Evolutionary conservation across 1,140 invertebrate species (phyloP), one percentile per base, ranked within the genome.

Genomic region (Cotesia typhae): DNA sequence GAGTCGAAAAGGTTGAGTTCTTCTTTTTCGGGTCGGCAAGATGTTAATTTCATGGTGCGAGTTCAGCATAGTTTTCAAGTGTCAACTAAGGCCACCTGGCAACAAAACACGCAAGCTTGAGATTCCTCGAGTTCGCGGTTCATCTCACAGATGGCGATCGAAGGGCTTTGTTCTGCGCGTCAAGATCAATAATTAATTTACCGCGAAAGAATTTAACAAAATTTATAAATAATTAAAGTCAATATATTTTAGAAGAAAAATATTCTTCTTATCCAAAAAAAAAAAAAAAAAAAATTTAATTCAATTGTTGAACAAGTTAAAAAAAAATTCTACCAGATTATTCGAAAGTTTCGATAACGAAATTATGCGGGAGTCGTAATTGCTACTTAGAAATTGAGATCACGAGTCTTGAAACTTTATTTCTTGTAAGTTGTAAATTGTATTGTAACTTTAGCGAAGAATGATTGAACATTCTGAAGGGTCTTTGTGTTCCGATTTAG

Each of bases 311-410:
- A 10, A 10, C 9, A 52, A 52, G 9, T 52, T 52, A 14, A n/a
- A 57, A 57, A 20, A 20, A n/a, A 57, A 12, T 57, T 57, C 41
- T 47, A 47, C 10, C 10, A 10, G 10, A 47, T 47, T 47, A 47
- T 47, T 47, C 35, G 47, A 71, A 71, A 71, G 47, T 71, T 71
- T 71, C 51, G n/a, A 47, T 38, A 71, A 71, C 41, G 10, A 47
- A 10, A 47, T 47, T 63, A 65, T 53, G 57, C 28, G 6, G 10
- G 5, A 47, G 10, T 9, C 41, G 41, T 47, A 6, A 47, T 47
- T 47, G 41, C 41, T 47, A 47, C 41, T 47, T 47, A 10, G 41
- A 47, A 47, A 47, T 47, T 47, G 41, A 47, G 41, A 6, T 47
- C 41, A 47, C 41, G 41, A 47, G 6, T 47, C 41, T 47, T 7